Percentiles rank a stretch among this genome's conserved stretches.
phyloP scores from a whole-genome alignment of 2,113 vertebrate species.

The Triplophysa tibetana region DNA sequence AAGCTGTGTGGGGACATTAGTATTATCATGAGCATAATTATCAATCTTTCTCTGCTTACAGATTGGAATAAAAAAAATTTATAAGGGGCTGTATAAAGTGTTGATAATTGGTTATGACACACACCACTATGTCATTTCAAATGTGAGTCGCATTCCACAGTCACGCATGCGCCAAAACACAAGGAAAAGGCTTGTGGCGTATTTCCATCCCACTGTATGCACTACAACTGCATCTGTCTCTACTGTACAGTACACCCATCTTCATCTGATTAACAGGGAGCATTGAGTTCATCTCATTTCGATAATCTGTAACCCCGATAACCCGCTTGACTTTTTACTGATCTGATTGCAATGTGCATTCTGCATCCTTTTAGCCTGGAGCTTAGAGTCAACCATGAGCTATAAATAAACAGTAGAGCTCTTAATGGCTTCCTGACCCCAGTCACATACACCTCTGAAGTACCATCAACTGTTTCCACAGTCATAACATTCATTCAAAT shows the following conservation, averaged over 20 bases:
- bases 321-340: constrained; percentile 16
- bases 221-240: not conserved
- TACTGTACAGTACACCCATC: no score
- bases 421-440: constrained; percentile 7
- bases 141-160: not conserved
- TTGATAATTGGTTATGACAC: not conserved
- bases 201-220: constrained; percentile 2
- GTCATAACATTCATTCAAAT: no score
- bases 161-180: not conserved
- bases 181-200: not conserved
- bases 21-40: not conserved
- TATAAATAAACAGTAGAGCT: constrained; percentile 42
- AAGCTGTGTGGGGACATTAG: not conserved
- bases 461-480: not conserved
- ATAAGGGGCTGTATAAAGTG: not conserved
- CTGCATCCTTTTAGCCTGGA: constrained; percentile 25
- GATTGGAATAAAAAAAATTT: not conserved
- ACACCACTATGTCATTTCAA: not conserved
- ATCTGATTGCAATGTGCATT: not conserved
- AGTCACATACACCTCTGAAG: not conserved
- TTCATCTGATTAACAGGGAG: not conserved
- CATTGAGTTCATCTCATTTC: not conserved
- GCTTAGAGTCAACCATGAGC: constrained; percentile 17
- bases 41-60: not conserved
- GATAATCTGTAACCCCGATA: not conserved